phyloP scores from a whole-genome alignment of 2,113 vertebrate genomes.

The Pheucticus melanocephalus region DNA sequence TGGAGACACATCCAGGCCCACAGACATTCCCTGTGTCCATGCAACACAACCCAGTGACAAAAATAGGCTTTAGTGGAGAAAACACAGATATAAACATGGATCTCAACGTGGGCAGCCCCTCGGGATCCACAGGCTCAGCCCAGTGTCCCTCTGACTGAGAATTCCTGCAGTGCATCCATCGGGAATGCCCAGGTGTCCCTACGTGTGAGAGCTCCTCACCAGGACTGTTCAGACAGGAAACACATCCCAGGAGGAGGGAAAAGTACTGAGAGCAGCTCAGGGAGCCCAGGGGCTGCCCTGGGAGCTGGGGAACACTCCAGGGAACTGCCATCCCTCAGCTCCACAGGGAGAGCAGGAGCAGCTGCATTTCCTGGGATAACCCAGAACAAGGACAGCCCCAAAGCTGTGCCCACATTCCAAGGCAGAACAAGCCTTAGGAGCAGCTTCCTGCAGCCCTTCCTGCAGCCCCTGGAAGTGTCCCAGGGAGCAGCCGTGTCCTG shows the following conservation, averaged over 20 bases:
- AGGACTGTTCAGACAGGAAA: neutral
- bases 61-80: accelerated
- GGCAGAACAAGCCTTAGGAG: accelerated
- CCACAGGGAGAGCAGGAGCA: neutral
- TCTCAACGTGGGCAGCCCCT: neutral
- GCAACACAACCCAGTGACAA: neutral
- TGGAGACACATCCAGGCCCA: neutral
- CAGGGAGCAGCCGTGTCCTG: neutral
- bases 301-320: neutral
- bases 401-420: neutral
- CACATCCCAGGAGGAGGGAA: neutral
- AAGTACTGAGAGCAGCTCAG: accelerated
- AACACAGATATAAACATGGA: accelerated
- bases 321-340: neutral
- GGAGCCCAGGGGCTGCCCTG: neutral
- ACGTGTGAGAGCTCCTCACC: accelerated
- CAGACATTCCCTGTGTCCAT: neutral
- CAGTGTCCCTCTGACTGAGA: accelerated
- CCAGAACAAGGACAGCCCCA: neutral
- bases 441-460: neutral
- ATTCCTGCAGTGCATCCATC: neutral
- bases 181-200: accelerated
- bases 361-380: accelerated
- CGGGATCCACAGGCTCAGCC: neutral
- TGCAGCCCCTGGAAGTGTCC: neutral